phyloP scores from a whole-genome alignment of 2,888 invertebrate genomes.

The Eristalis pertinax region DNA sequence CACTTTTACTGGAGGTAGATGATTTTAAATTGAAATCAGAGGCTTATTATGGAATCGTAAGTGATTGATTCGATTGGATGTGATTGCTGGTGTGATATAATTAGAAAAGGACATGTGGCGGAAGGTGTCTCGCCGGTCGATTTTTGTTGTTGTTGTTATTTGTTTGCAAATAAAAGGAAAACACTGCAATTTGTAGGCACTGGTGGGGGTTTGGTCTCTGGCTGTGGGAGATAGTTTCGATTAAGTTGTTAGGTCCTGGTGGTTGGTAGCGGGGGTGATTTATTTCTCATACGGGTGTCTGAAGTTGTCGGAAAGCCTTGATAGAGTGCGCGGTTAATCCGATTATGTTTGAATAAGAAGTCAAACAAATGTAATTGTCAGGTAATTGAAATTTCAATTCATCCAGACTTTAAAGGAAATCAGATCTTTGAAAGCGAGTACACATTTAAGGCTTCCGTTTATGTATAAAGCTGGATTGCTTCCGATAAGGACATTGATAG shows the following conservation, averaged over 20 bases:
- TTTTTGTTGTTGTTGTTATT: neutral
- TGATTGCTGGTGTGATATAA: slow-evolving; percentile 58
- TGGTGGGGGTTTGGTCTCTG: neutral
- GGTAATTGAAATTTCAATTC: too few relatives aligned
- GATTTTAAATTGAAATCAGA: slow-evolving; percentile 57
- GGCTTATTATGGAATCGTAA: slow-evolving; percentile 64
- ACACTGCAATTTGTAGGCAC: neutral
- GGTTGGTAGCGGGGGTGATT: neutral
- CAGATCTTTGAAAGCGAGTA: too few relatives aligned
- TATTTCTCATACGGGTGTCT: too few relatives aligned
- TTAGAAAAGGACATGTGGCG: slow-evolving; percentile 48
- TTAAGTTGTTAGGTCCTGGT: neutral
- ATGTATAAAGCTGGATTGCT: too few relatives aligned
- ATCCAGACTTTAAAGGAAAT: too few relatives aligned
- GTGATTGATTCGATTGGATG: slow-evolving; percentile 62
- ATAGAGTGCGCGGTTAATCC: too few relatives aligned
- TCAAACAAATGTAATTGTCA: too few relatives aligned
- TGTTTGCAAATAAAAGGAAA: neutral
- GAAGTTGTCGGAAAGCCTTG: too few relatives aligned
- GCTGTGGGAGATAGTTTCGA: neutral
- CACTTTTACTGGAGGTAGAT: slow-evolving; percentile 66
- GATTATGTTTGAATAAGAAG: too few relatives aligned
- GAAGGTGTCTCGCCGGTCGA: slow-evolving; percentile 4
- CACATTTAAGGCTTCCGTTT: too few relatives aligned
- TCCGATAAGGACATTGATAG: too few relatives aligned